phyloP scores from a whole-genome alignment of 2,888 invertebrate genomes.

The Nomada fabriciana region DNA sequence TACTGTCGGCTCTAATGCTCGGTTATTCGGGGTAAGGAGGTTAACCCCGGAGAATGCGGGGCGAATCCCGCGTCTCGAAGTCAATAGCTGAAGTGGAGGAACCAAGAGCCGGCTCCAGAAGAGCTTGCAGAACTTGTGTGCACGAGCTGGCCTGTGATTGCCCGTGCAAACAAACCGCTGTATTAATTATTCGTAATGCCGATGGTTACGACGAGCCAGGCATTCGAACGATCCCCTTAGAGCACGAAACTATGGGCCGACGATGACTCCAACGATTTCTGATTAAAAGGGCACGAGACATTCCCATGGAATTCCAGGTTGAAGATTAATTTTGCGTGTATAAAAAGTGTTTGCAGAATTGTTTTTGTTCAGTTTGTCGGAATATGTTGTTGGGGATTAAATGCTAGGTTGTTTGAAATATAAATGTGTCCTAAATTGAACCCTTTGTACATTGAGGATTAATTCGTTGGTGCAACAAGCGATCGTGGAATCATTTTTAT shows the following conservation, averaged over 20 bases:
- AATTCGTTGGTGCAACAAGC: background rate
- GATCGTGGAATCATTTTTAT: background rate
- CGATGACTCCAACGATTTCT: constrained; percentile 53
- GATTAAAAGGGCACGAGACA: background rate
- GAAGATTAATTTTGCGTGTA: too few species aligned
- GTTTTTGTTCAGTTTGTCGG: too few species aligned
- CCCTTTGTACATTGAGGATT: background rate
- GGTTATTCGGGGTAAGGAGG: constrained; percentile 61
- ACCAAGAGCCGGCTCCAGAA: constrained; percentile 39
- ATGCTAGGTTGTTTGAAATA: too few species aligned
- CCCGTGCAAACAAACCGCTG: constrained; percentile 77
- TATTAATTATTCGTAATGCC: constrained; percentile 80
- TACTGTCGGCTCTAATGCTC: constrained; percentile 49
- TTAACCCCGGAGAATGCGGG: constrained; percentile 63
- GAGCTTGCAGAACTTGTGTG: constrained; percentile 48
- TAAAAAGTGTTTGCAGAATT: too few species aligned
- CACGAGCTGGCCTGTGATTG: constrained; percentile 64
- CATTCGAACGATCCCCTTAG: constrained; percentile 43
- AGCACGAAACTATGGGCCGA: constrained; percentile 46
- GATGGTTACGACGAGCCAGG: constrained; percentile 64
- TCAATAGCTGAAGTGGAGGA: constrained; percentile 59
- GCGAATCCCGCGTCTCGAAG: constrained; percentile 60
- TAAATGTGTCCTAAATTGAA: too few species aligned
- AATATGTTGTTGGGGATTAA: too few species aligned
- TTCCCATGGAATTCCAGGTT: too few species aligned